Evolutionary conservation across 23 tunicate genomes (phyloP).

Genomic region (Ciona savignyi): DNA sequence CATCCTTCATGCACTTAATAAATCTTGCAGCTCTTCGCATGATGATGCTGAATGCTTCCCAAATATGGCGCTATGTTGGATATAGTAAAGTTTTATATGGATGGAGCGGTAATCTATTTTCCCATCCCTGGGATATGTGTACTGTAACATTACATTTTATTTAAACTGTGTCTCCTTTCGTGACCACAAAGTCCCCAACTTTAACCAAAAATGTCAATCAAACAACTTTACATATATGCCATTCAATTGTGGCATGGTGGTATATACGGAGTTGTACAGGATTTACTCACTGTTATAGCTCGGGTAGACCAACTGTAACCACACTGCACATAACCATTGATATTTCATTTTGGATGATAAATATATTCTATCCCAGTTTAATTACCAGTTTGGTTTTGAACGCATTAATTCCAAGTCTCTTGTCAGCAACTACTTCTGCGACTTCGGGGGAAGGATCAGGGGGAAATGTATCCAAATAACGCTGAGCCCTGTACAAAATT

Average conservation of each 20-base stretch:
- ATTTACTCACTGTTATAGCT: too few species aligned
- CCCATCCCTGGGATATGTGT: too few species aligned
- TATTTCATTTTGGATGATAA: background rate
- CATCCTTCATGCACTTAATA: constrained; percentile 41
- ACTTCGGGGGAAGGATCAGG: constrained; percentile 11
- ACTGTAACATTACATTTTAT: too few species aligned
- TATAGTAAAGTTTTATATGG: too few species aligned
- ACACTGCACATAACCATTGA: background rate
- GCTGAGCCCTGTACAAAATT: constrained; percentile 43
- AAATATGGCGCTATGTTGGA: constrained; percentile 25
- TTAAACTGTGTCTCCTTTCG: too few species aligned
- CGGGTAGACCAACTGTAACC: background rate
- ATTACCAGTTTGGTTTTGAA: constrained; percentile 19
- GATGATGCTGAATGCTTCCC: constrained; percentile 61
- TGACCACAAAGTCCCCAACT: too few species aligned
- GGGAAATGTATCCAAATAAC: constrained; percentile 50
- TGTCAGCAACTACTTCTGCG: constrained; percentile 3
- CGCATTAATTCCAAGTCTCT: constrained; percentile 1
- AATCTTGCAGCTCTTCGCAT: constrained; percentile 69
- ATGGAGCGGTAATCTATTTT: too few species aligned
- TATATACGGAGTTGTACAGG: too few species aligned
- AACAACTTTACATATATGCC: too few species aligned
- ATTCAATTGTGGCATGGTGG: too few species aligned
- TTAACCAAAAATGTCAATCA: too few species aligned
- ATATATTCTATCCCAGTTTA: too few species aligned